phyloP scores from a whole-genome alignment of 2,888 invertebrate species.

The Stenodema calcarata region DNA sequence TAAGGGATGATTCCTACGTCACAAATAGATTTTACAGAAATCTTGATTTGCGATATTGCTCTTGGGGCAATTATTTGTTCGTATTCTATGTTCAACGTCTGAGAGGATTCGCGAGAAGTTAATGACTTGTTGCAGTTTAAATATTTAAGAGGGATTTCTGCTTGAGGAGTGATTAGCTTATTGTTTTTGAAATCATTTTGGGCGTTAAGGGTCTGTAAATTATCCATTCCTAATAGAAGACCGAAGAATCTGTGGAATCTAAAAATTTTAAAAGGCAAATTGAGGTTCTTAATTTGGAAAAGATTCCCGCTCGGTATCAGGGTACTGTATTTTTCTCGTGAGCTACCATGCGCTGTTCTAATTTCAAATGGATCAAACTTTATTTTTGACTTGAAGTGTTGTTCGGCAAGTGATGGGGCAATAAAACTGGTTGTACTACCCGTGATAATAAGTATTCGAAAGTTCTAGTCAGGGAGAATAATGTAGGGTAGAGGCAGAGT shows the following conservation, averaged over 20 bases:
- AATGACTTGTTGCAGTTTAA: too few relatives aligned
- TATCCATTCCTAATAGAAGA: not conserved
- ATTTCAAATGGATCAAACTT: not conserved
- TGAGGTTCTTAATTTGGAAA: not conserved
- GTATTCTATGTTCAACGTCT: too few relatives aligned
- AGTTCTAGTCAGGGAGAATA: not conserved
- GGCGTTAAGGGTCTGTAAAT: not conserved
- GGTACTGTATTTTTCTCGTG: not conserved
- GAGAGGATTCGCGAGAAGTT: too few relatives aligned
- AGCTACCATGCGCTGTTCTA: not conserved
- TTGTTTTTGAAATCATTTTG: not conserved
- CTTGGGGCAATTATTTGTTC: too few relatives aligned
- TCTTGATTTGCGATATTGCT: too few relatives aligned
- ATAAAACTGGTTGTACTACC: not conserved
- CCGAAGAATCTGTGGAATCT: not conserved
- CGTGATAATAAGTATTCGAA: not conserved
- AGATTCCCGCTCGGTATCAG: not conserved
- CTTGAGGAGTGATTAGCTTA: not conserved
- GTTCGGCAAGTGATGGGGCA: not conserved
- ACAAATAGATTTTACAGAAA: too few relatives aligned
- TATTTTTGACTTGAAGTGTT: not conserved
- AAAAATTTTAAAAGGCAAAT: not conserved
- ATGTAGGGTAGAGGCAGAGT: not conserved
- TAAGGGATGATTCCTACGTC: too few relatives aligned
- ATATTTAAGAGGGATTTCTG: not conserved